Percentiles rank a stretch among this genome's conserved stretches.
Conservation (phyloP, 2,797 vertebrate species). For the Diplodus puntazzo region DNA sequence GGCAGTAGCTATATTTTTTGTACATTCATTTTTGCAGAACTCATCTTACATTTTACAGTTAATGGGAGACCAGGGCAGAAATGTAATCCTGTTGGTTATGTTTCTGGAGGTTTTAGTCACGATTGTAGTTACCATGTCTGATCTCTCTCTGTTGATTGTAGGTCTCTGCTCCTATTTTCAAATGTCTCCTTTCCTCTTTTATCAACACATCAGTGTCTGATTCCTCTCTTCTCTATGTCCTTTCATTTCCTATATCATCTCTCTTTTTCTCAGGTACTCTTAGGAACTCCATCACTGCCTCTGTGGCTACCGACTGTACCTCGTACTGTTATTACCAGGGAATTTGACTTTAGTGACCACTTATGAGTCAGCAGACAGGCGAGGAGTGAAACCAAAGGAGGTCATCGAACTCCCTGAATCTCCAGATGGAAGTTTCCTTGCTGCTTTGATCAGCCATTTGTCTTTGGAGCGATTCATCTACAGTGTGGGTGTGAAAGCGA, state of each 20-base stretch:
- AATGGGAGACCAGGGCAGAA: background rate
- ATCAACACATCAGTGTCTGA: background rate
- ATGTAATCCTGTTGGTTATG: background rate
- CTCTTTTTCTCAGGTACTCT: background rate
- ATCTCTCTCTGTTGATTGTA: background rate
- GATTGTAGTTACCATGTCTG: too few relatives aligned
- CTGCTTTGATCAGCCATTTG: constrained; percentile 57
- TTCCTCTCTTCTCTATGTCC: background rate
- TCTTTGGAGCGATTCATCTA: constrained; percentile 51
- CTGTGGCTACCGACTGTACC: background rate
- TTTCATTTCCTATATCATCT: background rate
- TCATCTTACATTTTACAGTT: background rate
- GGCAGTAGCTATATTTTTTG: background rate
- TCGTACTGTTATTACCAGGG: constrained; percentile 11
- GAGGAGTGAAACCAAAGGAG: constrained; percentile 44
- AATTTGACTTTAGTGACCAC: constrained; percentile 34
- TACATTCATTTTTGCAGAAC: background rate
- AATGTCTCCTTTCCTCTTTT: background rate
- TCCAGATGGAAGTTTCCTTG: constrained; percentile 42
- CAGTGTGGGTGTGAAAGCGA: constrained; percentile 53
- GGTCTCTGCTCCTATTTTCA: background rate
- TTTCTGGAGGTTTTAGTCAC: background rate
- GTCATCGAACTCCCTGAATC: constrained; percentile 37
- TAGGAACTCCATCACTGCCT: constrained; percentile 10
- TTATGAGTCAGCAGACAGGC: constrained; percentile 55